Percentiles rank a stretch among this genome's conserved stretches.
These are phyloP conservation scores for Andrena cerasifolii DNA, from an alignment of 1,140 invertebrate genomes.

Conservation along the genomic window DNA sequence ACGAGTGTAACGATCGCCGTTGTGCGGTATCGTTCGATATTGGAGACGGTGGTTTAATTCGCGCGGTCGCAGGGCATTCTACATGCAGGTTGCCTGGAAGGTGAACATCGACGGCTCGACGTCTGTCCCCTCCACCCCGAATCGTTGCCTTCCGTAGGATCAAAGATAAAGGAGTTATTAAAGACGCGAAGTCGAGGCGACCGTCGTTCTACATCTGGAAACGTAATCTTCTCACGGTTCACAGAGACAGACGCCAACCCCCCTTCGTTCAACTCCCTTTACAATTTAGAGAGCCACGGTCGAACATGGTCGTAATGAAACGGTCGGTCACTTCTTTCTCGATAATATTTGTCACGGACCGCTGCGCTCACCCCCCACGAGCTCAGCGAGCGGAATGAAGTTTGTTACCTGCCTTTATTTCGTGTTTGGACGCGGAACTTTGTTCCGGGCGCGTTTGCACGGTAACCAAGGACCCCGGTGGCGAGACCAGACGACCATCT, in stretches of 20 bases:
- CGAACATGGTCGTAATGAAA: not conserved
- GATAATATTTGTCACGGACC: conserved; percentile 15
- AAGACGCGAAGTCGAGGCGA: no score
- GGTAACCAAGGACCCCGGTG: conserved; percentile 36
- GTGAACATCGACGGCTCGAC: not conserved
- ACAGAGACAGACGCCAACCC: no score
- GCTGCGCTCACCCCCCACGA: not conserved
- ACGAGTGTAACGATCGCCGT: not conserved
- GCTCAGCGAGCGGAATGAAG: conserved; percentile 56
- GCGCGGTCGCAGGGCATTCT: no score
- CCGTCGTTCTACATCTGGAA: no score
- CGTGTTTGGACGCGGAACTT: conserved; percentile 61
- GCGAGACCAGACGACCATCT: conserved; percentile 20
- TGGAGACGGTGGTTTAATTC: not conserved
- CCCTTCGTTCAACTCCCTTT: not conserved
- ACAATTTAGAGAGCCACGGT: not conserved
- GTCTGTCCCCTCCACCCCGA: no score
- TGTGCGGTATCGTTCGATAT: not conserved
- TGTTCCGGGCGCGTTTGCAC: conserved; percentile 57
- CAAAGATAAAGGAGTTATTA: no score
- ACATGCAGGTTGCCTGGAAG: no score
- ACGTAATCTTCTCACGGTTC: no score
- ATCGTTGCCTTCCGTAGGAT: no score
- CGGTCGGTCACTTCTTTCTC: no score
- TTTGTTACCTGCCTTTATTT: conserved; percentile 62